Conservation (phyloP, 2,113 vertebrate species). For the Nerophis ophidion region DNA sequence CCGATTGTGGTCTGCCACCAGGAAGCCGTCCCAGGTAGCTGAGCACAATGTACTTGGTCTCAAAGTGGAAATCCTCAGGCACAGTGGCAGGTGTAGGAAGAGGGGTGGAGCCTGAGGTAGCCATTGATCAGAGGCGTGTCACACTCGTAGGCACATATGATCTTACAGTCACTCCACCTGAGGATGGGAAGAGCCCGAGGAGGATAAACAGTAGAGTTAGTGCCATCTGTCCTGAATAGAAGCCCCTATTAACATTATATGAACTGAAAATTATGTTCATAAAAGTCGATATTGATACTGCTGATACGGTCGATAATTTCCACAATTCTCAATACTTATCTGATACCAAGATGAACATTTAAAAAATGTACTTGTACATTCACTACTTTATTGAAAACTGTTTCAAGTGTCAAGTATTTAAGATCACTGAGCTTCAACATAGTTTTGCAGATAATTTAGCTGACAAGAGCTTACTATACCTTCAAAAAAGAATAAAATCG, state of each 20-base stretch:
- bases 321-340: too few species aligned
- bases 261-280: neutral
- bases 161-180: constrained; percentile 43
- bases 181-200: constrained; percentile 11
- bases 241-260: neutral
- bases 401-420: too few species aligned
- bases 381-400: too few species aligned
- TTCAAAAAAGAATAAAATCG: too few species aligned
- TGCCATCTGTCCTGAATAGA: neutral
- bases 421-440: too few species aligned
- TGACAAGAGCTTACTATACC: too few species aligned
- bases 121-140: constrained; percentile 59
- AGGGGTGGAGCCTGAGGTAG: constrained; percentile 55
- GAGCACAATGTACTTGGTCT: constrained; percentile 90
- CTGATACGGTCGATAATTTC: too few species aligned
- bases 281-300: neutral
- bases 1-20: constrained; percentile 57
- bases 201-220: neutral
- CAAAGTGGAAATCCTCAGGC: constrained; percentile 89
- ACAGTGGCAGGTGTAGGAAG: constrained; percentile 56
- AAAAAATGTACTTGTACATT: too few species aligned
- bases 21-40: constrained; percentile 83
- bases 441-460: too few species aligned
- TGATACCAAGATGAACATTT: too few species aligned
- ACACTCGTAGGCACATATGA: constrained; percentile 58